These are phyloP conservation scores for Zaprionus inermis DNA, from an alignment of 1,140 invertebrate species.

Conservation along the genomic window DNA sequence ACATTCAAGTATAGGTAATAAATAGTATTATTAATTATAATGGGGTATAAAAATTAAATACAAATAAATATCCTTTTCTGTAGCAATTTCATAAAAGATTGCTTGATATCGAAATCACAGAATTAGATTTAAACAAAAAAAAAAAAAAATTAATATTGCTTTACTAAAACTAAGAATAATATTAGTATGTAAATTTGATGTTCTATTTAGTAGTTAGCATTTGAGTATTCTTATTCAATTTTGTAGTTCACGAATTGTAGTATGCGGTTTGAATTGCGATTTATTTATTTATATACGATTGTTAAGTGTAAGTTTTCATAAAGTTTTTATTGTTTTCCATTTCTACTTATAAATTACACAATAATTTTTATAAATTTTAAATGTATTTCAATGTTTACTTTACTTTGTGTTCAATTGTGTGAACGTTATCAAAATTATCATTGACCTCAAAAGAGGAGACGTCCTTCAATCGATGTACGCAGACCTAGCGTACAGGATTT, in stretches of 20 bases:
- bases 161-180: not conserved
- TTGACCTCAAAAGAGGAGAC: conserved; percentile 87
- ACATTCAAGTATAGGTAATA: conserved; percentile 2
- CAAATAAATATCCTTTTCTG: no score
- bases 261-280: conserved; percentile 48
- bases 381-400: conserved; percentile 20
- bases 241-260: conserved; percentile 19
- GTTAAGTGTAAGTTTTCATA: conserved; percentile 24
- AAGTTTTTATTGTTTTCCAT: not conserved
- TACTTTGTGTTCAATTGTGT: conserved; percentile 38
- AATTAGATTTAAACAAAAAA: not conserved
- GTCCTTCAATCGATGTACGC: conserved; percentile 93
- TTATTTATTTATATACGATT: conserved; percentile 41
- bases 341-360: not conserved
- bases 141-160: not conserved
- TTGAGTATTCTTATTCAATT: conserved; percentile 14
- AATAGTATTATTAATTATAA: not conserved
- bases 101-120: not conserved
- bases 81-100: no score
- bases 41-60: not conserved
- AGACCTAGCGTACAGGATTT: conserved; percentile 94
- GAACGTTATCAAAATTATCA: not conserved
- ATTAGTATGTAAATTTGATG: not conserved
- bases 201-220: not conserved
- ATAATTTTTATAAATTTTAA: not conserved